phyloP scores from a whole-genome alignment of 2,113 vertebrate species.

The Brachyhypopomus occidentalis region DNA sequence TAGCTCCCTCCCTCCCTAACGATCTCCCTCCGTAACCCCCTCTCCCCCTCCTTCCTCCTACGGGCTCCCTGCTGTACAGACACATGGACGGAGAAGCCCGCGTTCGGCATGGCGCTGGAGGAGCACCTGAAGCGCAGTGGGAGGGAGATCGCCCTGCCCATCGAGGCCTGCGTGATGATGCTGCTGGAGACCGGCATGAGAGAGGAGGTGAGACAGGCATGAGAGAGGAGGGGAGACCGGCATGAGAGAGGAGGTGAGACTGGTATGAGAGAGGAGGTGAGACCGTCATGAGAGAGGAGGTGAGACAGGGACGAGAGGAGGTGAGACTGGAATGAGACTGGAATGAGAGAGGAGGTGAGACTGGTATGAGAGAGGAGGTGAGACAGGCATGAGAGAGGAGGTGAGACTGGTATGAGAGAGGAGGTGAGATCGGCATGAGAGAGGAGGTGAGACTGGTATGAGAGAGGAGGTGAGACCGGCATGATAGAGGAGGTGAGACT shows the following conservation, averaged over 20 bases:
- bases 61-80: constrained; percentile 70
- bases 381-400: too few species aligned
- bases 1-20: neutral
- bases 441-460: too few species aligned
- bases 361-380: too few species aligned
- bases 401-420: too few species aligned
- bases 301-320: constrained; percentile 49
- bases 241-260: constrained; percentile 92
- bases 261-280: constrained; percentile 61
- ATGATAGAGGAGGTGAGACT: too few species aligned
- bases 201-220: constrained; percentile 81
- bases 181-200: constrained; percentile 96
- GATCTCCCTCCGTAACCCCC: neutral
- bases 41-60: neutral
- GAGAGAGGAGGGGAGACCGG: constrained; percentile 78
- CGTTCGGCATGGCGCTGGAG: constrained; percentile 88
- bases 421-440: too few species aligned
- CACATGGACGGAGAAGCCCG: constrained; percentile 94
- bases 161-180: constrained; percentile 98
- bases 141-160: constrained; percentile 89
- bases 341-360: constrained; percentile 94
- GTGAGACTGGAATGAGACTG: constrained; percentile 92
- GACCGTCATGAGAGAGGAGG: constrained; percentile 97
- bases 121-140: constrained; percentile 92
- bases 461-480: too few species aligned